Percentiles rank a stretch among this genome's conserved stretches.
Conservation (phyloP, 2,888 invertebrate species). For the Heteropelma amictum region DNA sequence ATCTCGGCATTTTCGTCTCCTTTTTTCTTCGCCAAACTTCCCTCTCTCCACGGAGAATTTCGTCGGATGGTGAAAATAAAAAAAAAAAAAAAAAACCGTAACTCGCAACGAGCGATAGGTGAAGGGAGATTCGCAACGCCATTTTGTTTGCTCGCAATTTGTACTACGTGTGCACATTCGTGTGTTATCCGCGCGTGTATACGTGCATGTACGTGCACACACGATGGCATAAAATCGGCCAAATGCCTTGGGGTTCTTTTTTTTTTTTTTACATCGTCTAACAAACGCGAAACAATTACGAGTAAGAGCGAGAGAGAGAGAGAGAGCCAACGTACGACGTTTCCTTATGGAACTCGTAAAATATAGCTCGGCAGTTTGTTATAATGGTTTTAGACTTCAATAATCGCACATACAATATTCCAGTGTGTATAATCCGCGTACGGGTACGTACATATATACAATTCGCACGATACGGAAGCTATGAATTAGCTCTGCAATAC, state of each 20-base stretch:
- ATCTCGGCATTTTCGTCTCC: not conserved
- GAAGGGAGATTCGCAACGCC: not conserved
- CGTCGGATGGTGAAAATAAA: not conserved
- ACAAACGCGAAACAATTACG: slow-evolving; percentile 65
- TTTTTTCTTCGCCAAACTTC: not conserved
- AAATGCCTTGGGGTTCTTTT: no score
- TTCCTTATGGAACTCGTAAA: slow-evolving; percentile 74
- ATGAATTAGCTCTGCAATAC: not conserved
- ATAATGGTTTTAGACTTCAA: slow-evolving; percentile 33
- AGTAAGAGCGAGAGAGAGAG: slow-evolving; percentile 24
- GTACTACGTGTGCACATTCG: not conserved
- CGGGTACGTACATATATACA: not conserved
- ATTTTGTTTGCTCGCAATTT: not conserved
- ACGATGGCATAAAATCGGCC: no score
- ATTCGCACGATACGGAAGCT: not conserved
- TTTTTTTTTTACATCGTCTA: slow-evolving; percentile 19
- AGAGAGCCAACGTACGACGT: slow-evolving; percentile 60
- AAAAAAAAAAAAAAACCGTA: not conserved
- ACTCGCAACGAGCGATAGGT: not conserved
- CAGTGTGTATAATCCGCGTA: not conserved
- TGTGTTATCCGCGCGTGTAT: not conserved
- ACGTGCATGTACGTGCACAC: not conserved
- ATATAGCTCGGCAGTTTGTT: slow-evolving; percentile 65
- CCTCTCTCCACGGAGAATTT: not conserved
- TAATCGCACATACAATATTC: slow-evolving; percentile 17